phyloP scores from a whole-genome alignment of 2,888 invertebrate species.

The Polia nebulosa region DNA sequence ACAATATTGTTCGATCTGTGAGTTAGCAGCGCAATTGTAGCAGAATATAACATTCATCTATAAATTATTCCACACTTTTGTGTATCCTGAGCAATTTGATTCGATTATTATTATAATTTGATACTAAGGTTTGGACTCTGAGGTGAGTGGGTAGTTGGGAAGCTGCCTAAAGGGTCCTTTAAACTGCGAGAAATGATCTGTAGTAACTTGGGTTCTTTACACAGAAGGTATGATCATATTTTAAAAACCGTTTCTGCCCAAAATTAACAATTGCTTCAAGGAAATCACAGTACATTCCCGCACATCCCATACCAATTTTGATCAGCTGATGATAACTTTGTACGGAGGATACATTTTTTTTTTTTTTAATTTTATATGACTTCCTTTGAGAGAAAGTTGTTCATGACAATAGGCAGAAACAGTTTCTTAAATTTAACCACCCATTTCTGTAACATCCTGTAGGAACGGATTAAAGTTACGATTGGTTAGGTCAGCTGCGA shows the following conservation, averaged over 20 bases:
- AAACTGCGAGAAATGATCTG: background rate
- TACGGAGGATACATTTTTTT: no score
- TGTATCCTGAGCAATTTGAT: conserved; percentile 56
- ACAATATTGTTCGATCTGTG: conserved; percentile 34
- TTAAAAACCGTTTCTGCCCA: no score
- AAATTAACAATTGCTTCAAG: no score
- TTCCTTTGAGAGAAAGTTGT: no score
- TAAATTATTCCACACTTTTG: conserved; percentile 45
- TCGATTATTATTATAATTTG: conserved; percentile 33
- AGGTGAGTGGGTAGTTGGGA: conserved; percentile 10
- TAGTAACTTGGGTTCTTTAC: background rate
- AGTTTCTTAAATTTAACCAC: no score
- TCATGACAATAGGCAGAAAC: no score
- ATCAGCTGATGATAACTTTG: no score
- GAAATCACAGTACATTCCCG: no score
- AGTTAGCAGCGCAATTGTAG: conserved; percentile 31
- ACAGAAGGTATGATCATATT: no score
- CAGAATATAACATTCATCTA: conserved; percentile 42
- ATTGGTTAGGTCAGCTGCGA: background rate
- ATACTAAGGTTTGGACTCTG: conserved; percentile 27
- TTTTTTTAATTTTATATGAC: no score
- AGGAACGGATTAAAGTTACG: background rate
- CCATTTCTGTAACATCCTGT: no score
- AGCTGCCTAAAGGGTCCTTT: background rate
- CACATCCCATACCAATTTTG: no score